Base-by-base conservation (phyloP, 2,113 vertebrate genomes). In the Myiozetetes cayanensis region DNA sequence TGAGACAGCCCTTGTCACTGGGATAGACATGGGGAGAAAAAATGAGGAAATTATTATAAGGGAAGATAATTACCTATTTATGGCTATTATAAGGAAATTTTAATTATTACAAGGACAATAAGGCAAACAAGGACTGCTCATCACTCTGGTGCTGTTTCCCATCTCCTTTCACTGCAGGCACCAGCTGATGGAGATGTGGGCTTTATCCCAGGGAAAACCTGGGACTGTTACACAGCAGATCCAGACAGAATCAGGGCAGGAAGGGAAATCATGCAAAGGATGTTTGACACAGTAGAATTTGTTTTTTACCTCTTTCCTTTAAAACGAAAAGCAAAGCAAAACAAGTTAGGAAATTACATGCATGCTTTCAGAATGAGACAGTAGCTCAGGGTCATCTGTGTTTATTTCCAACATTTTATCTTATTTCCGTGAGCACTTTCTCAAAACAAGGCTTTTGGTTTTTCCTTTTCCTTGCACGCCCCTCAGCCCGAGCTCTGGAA, bases 271-370 rank as follows among this genome's bases (percentile, higher is more conserved):
- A 87, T 85, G 66, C 82, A 65, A 62, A 93, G 94, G 71, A 93
- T 71, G 76, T 90, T 95, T 61, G 80, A 84, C 89, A 95, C 35
- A 56, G 62, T 35, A 41, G 72, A 83, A 88, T 90, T 93, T 70
- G 46, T 20, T 93, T 92, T 92, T 94, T 92, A 86, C 95, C 82
- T 96, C 67, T 96, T 96, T 86, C 92, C 90, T 96, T 90, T 90
- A 87, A 84, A 93, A 88, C 93, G 78, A 46, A 86, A 73, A 92
- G 90, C 63, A 89, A 84, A 92, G 37, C 89, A 88, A 89, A 95
- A 63, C 81, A 86, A 95, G 67, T 59, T 93, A 71, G 92, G 96
- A 95, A 92, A 96, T 95, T 58, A 30, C 86, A 93, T 39, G 41
- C 66, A 20, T 94, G 77, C 77, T 94, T 96, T 89, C 65, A 89